Base-by-base conservation (phyloP, 2,113 vertebrate genomes). In the Malaclemys terrapin region DNA sequence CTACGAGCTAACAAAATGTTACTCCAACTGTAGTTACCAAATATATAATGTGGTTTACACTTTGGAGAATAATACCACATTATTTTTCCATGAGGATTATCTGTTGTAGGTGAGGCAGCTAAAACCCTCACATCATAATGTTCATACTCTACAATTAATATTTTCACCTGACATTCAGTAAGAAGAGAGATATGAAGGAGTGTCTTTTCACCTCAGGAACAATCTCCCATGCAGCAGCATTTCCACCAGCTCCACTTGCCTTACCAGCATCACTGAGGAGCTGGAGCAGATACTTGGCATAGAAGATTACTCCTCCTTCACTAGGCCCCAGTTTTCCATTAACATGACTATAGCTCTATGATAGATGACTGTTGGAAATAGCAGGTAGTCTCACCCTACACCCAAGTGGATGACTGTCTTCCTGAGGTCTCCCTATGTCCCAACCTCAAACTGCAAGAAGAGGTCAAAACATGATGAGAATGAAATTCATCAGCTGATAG, bases 1-100 rank as follows among this genome's bases (percentile, higher is more conserved):
- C 96, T 87, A 96, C 80, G 82, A 95, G 49, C 7, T 56, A 83
- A 49, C 12, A 81, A 8, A 82, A 8, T 89, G 9, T 89, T 91
- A 25, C 17, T 91, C 29, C 80, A 56, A 54, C 91, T 62, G 52
- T n/a, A 93, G 16, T 69, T 17, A 20, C 35, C 35, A 76, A 45
- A 25, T 76, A 76, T 22, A 25, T 42, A 81, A 38, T 83, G 78
- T 79, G 45, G 2, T 47, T 72, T 75, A 76, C 75, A 53, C 65
- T 35, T 50, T 80, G 93, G 85, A 84, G 89, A 96, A 53, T 49
- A 84, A 80, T 72, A 8, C 47, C 50, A 80, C 1, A 53, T 27
- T 76, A 50, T 20, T 45, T 59, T 83, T 80, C 16, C 8, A 75
- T 69, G 24, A 47, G 54, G 72, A 82, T 65, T 11, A 72, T 84